phyloP scores from a whole-genome alignment of 1,140 invertebrate genomes.

The Argopecten irradians region DNA sequence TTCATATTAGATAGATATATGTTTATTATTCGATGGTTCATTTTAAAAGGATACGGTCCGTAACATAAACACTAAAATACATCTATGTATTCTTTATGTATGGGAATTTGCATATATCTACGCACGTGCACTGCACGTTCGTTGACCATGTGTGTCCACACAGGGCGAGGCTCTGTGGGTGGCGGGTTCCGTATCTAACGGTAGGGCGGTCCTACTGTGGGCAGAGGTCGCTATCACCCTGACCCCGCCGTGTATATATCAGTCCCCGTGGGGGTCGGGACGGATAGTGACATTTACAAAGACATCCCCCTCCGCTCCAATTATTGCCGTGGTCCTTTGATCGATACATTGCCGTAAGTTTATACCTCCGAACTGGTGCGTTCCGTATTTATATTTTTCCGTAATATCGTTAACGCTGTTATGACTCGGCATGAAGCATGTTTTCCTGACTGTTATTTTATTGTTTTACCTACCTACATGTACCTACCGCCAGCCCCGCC shows the following conservation, averaged over 20 bases:
- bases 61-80: too few species aligned
- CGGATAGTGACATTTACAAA: neutral
- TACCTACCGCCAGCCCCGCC: neutral
- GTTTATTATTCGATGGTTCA: too few species aligned
- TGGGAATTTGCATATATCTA: too few species aligned
- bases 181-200: neutral
- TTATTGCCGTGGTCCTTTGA: neutral
- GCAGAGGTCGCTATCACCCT: slow-evolving; percentile 12
- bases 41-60: too few species aligned
- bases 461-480: neutral
- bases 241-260: neutral
- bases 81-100: too few species aligned
- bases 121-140: neutral
- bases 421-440: neutral
- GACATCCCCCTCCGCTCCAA: neutral
- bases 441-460: neutral
- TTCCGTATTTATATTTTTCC: neutral
- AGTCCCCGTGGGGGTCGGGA: neutral
- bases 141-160: slow-evolving; percentile 5
- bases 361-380: neutral
- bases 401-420: neutral
- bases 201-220: neutral
- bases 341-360: neutral
- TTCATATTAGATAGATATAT: too few species aligned
- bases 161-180: neutral